phyloP scores from a whole-genome alignment of 2,797 vertebrate genomes.

The Cryptoprocta ferox region DNA sequence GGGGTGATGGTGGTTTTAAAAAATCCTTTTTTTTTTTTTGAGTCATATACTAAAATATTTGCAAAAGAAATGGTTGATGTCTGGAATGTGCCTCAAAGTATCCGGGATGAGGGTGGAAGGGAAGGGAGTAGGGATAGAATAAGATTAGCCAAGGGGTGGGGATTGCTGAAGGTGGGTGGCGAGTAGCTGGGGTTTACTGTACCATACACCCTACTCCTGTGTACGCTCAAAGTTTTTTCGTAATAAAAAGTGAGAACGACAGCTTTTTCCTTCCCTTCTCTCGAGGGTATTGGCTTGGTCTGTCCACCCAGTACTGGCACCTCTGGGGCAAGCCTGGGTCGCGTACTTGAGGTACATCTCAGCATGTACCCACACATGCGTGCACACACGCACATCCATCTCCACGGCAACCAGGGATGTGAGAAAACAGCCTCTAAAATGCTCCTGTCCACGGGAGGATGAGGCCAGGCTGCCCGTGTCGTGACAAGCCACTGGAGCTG shows the following conservation, averaged over 20 bases:
- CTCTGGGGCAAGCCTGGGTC: background rate
- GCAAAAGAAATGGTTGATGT: background rate
- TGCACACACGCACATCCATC: background rate
- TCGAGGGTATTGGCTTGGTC: background rate
- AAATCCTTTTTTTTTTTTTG: background rate
- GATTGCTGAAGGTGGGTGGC: background rate
- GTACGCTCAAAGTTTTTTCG: background rate
- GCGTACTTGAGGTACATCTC: background rate
- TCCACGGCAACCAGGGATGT: constrained; percentile 29
- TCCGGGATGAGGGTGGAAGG: background rate
- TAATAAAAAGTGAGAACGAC: background rate
- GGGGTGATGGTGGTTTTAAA: background rate
- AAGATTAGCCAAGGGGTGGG: background rate
- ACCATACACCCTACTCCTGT: background rate
- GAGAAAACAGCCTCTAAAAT: background rate
- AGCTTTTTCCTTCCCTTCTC: background rate
- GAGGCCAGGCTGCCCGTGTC: background rate
- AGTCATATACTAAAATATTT: background rate
- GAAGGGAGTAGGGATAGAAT: background rate
- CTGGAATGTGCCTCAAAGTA: background rate
- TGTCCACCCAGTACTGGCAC: background rate
- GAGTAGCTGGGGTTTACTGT: background rate
- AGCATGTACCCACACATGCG: accelerated
- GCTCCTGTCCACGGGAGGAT: background rate
- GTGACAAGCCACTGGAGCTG: no score